These are phyloP conservation scores for Microtus oregoni DNA, from an alignment of 2,113 vertebrate species.

Conservation along the genomic window DNA sequence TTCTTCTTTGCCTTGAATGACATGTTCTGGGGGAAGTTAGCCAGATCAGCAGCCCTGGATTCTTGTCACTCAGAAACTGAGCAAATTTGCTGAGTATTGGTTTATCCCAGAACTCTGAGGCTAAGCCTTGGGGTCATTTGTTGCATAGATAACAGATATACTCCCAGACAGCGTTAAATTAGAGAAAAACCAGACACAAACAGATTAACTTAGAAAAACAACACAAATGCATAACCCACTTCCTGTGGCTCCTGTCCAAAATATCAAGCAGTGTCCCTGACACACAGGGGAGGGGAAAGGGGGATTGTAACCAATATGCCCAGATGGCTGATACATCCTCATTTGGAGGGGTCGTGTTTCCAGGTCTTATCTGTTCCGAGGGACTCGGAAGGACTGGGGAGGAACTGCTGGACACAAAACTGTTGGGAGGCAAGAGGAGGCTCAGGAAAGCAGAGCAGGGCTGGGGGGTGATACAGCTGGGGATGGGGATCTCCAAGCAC, in stretches of 20 bases:
- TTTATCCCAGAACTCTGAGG: background rate
- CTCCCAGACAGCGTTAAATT: background rate
- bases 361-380: background rate
- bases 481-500: rapidly evolving
- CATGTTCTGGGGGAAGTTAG: background rate
- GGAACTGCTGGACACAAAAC: background rate
- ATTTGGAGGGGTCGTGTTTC: background rate
- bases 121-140: background rate
- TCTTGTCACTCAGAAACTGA: conserved; percentile 15
- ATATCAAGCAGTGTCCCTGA: background rate
- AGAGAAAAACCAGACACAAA: background rate
- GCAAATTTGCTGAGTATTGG: background rate
- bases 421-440: background rate
- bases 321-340: background rate
- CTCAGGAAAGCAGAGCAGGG: background rate
- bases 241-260: conserved; percentile 34
- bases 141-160: conserved; percentile 9
- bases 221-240: background rate
- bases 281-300: background rate
- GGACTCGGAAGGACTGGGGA: background rate
- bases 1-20: background rate
- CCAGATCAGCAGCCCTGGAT: background rate
- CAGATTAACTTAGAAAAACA: conserved; percentile 26
- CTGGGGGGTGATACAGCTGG: rapidly evolving
- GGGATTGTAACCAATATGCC: background rate